These are phyloP conservation scores for Emmelina monodactyla DNA, from an alignment of 2,888 invertebrate genomes.

Conservation along the genomic window DNA sequence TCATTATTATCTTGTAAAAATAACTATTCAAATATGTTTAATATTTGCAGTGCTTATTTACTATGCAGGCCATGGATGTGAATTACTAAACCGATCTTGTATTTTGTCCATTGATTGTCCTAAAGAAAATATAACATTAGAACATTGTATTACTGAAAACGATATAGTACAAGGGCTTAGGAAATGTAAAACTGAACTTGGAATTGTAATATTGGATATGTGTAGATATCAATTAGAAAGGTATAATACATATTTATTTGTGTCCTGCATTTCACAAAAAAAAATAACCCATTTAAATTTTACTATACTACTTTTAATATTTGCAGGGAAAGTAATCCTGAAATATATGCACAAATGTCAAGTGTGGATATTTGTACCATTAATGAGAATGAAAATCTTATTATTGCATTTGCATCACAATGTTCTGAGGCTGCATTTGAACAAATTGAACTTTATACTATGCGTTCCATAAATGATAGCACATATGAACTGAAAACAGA, in stretches of 20 bases:
- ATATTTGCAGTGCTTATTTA: constrained; percentile 58
- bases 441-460: constrained; percentile 43
- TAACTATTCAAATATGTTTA: not conserved
- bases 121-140: constrained; percentile 31
- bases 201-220: constrained; percentile 64
- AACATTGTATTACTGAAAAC: constrained; percentile 55
- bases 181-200: constrained; percentile 46
- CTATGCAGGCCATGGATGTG: constrained; percentile 66
- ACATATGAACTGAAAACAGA: constrained; percentile 42
- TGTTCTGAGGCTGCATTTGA: constrained; percentile 48
- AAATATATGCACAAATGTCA: constrained; percentile 30
- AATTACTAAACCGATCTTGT: constrained; percentile 54
- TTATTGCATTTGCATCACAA: constrained; percentile 44
- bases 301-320: not conserved
- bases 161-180: constrained; percentile 45
- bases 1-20: not conserved
- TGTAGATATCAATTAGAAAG: constrained; percentile 56
- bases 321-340: constrained; percentile 35
- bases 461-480: constrained; percentile 29
- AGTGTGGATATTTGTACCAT: constrained; percentile 37
- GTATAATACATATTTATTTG: constrained; percentile 21
- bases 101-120: constrained; percentile 59
- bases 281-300: not conserved
- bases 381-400: constrained; percentile 50
- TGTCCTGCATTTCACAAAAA: not conserved